phyloP scores from a whole-genome alignment of 2,888 invertebrate genomes.

The Trissolcus japonicus region DNA sequence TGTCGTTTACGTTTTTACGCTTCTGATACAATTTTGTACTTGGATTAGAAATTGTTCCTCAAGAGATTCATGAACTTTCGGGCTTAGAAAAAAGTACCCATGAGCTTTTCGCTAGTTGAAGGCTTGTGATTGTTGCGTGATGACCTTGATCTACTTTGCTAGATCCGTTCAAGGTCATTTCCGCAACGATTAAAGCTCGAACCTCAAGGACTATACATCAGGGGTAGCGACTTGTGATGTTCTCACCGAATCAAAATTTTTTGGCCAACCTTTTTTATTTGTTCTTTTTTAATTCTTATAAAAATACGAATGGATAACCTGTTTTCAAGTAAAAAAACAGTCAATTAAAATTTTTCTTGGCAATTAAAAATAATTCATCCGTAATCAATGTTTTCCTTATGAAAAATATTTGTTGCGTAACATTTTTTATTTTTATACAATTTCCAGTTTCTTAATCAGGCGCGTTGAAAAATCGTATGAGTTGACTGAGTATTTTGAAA shows the following conservation, averaged over 20 bases:
- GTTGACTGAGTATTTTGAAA: constrained; percentile 12
- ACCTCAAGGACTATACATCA: constrained; percentile 39
- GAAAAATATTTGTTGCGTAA: too few relatives aligned
- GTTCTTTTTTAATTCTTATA: not conserved
- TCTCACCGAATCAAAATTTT: constrained; percentile 21
- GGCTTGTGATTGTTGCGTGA: constrained; percentile 48
- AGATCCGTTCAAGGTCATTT: constrained; percentile 59
- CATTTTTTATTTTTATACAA: too few relatives aligned
- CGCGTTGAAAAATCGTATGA: too few relatives aligned
- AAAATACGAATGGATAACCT: not conserved
- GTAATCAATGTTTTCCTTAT: too few relatives aligned
- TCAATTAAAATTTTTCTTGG: too few relatives aligned
- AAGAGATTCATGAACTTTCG: not conserved
- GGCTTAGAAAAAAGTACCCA: constrained; percentile 1
- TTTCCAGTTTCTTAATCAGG: too few relatives aligned
- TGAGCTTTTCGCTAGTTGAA: constrained; percentile 43
- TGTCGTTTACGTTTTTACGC: too few relatives aligned
- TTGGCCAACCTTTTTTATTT: not conserved
- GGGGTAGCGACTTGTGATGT: constrained; percentile 34
- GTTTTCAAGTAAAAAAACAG: too few relatives aligned
- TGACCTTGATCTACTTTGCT: constrained; percentile 63
- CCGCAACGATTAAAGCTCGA: constrained; percentile 53
- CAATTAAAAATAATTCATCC: too few relatives aligned
- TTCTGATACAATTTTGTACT: too few relatives aligned
- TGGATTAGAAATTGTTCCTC: too few relatives aligned